Evolutionary conservation across 2,113 vertebrate species (phyloP).

Genomic region (Oryzias curvinotus): DNA sequence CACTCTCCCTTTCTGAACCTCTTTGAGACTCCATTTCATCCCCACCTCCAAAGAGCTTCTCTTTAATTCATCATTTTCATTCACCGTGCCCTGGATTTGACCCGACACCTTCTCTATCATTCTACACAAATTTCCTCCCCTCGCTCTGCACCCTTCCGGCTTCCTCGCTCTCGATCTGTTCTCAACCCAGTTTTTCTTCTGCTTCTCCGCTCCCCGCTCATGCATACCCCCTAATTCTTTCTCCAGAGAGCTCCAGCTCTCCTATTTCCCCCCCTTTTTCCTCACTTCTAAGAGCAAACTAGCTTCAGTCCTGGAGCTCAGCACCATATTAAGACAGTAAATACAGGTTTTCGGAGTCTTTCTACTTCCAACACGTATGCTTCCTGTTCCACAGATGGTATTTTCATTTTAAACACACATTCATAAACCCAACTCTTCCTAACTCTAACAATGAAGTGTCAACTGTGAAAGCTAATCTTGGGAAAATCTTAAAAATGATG

Average conservation of each 20-base stretch:
- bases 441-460: slow-evolving; percentile 39
- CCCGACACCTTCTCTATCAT: slow-evolving; percentile 48
- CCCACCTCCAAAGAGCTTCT: slow-evolving; percentile 27
- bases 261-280: slow-evolving; percentile 9
- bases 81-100: slow-evolving; percentile 48
- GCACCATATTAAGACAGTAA: slow-evolving; percentile 39
- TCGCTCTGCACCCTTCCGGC: slow-evolving; percentile 51
- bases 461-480: slow-evolving; percentile 53
- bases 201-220: slow-evolving; percentile 24
- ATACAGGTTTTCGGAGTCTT: slow-evolving; percentile 53
- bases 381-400: slow-evolving; percentile 35
- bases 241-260: slow-evolving; percentile 35
- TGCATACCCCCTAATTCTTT: slow-evolving; percentile 49
- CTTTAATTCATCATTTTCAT: slow-evolving; percentile 68
- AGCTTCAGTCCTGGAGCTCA: slow-evolving; percentile 29
- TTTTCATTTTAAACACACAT: slow-evolving; percentile 58
- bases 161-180: too few relatives aligned
- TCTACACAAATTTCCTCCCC: slow-evolving; percentile 39
- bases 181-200: slow-evolving; percentile 26
- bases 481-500: slow-evolving; percentile 33
- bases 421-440: slow-evolving; percentile 44
- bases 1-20: slow-evolving; percentile 32
- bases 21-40: slow-evolving; percentile 46
- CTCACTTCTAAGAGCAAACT: slow-evolving; percentile 24
- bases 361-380: slow-evolving; percentile 19